phyloP scores from a whole-genome alignment of 2,113 vertebrate species.

The Phalacrocorax brasilianus region DNA sequence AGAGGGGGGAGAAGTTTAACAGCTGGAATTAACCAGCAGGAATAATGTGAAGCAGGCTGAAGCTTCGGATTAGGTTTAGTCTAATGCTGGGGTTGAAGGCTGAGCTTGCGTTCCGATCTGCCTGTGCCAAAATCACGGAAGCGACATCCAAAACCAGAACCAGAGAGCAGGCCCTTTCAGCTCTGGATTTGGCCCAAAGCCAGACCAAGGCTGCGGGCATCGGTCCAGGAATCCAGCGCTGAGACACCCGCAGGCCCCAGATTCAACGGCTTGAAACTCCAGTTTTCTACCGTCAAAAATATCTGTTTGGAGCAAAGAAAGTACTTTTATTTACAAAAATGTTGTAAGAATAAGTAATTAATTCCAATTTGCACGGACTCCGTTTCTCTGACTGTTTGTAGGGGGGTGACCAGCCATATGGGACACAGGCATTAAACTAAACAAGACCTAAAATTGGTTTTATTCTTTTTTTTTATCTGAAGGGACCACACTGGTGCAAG shows the following conservation, averaged over 20 bases:
- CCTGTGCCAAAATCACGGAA: slow-evolving; percentile 13
- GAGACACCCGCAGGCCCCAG: slow-evolving; percentile 1
- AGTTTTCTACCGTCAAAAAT: background rate
- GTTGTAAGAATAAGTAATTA: background rate
- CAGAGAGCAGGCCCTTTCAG: slow-evolving; percentile 36
- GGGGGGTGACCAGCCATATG: background rate
- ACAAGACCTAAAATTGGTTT: background rate
- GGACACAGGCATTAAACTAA: background rate
- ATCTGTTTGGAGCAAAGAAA: background rate
- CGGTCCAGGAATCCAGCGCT: background rate
- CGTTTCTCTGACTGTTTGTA: background rate
- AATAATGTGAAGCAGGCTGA: slow-evolving; percentile 47
- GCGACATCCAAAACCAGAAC: slow-evolving; percentile 32
- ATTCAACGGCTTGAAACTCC: background rate
- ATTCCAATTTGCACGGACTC: background rate
- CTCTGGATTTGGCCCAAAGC: slow-evolving; percentile 12
- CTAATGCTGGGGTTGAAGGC: slow-evolving; percentile 34
- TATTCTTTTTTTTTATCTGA: background rate
- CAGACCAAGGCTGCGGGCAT: slow-evolving; percentile 12
- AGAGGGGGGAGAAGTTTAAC: slow-evolving; percentile 6
- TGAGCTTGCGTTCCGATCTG: background rate
- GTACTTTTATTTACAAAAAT: background rate
- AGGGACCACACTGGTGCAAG: slow-evolving; percentile 35
- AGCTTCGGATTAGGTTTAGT: slow-evolving; percentile 52
- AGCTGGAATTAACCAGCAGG: slow-evolving; percentile 50